Evolutionary conservation across 2,888 invertebrate genomes (phyloP).

Genomic region (Steromphala cineraria): DNA sequence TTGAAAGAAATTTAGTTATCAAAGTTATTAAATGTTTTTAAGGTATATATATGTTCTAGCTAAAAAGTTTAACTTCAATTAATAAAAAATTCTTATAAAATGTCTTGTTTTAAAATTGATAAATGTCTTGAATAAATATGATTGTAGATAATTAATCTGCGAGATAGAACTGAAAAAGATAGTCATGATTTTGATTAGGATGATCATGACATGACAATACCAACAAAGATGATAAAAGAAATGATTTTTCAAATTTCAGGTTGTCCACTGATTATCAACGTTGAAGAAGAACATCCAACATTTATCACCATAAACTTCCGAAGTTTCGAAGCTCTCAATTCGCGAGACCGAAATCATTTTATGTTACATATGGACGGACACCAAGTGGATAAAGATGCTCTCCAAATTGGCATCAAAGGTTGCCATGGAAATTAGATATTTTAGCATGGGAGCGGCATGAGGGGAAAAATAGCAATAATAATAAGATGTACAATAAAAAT

Average conservation of each 20-base stretch:
- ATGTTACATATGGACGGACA: conserved; percentile 57
- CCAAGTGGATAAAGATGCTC: conserved; percentile 51
- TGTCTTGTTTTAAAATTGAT: too few species aligned
- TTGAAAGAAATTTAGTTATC: too few species aligned
- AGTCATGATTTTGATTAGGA: too few species aligned
- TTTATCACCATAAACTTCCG: conserved; percentile 52
- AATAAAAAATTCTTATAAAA: too few species aligned
- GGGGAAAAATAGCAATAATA: not conserved
- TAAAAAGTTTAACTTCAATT: too few species aligned
- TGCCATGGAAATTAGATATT: conserved; percentile 27
- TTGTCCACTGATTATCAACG: conserved; percentile 61
- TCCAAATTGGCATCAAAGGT: conserved; percentile 66
- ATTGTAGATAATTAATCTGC: too few species aligned
- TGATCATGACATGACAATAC: too few species aligned
- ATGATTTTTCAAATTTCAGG: conserved; percentile 41
- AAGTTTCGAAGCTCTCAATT: conserved; percentile 39
- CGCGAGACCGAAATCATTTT: conserved; percentile 39
- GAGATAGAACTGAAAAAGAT: too few species aligned
- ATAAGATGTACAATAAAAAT: not conserved
- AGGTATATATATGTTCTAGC: too few species aligned
- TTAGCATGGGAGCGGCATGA: conserved; percentile 7
- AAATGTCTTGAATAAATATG: too few species aligned
- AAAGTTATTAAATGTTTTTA: too few species aligned
- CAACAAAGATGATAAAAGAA: too few species aligned
- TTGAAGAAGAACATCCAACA: conserved; percentile 48